Evolutionary conservation across 2,888 invertebrate species (phyloP), one percentile per base, ranked within the genome.

Genomic region (Microctonus hyperodae): DNA sequence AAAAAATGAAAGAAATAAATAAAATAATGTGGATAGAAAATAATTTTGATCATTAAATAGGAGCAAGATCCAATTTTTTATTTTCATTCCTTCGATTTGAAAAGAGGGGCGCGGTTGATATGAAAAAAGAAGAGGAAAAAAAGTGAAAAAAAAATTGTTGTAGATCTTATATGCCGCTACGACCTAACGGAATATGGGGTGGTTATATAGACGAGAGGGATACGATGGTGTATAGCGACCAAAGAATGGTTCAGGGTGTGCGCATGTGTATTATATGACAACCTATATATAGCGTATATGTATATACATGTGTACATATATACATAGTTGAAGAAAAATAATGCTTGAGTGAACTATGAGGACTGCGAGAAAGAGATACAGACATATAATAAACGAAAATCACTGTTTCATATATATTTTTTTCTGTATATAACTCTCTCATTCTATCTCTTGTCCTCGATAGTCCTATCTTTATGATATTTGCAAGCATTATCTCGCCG

Each of bases 381-480:
- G 25, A 5, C 25, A 25, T 28, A 51, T n/a, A 11, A 9, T 23
- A 23, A 23, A 37, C 16, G n/a, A 55, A 22, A 37, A 28, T 33
- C 28, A 20, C 16, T 28, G 55, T 56, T 58, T 33, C 50, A 44
- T 63, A 59, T n/a, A n/a, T n/a, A n/a, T n/a, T n/a, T n/a, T n/a
- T 53, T 44, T 50, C 59, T 7, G n/a, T 44, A n/a, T 62, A 50
- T n/a, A n/a, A 25, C 40, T 56, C 35, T 57, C 10, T 59, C 33
- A 33, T 65, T 67, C 65, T 53, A 53, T 64, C 62, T 67, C 31
- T 20, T 35, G 53, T 60, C 67, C 64, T 59, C 37, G 25, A 58
- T 68, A 61, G 64, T 71, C 77, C 81, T 82, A 82, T 82, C 82
- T 83, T 83, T 83, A 83, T 75, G 82, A 83, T 83, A 83, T 83